Evolutionary conservation across 2,888 invertebrate species (phyloP).

Genomic region (Amphipyra berbera): DNA sequence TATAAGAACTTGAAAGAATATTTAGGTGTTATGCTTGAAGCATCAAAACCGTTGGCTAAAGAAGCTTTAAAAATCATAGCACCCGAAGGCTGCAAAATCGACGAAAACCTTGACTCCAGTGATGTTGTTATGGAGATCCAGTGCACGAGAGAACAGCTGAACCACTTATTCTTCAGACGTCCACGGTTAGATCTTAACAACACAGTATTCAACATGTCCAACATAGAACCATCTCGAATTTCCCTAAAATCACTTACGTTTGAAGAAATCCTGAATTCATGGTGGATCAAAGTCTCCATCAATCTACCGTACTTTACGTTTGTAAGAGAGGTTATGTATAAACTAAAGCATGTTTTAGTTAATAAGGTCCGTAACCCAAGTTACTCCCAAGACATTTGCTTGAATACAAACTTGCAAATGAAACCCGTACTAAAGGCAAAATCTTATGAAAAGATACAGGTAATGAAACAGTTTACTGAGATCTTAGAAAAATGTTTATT

Average conservation of each 20-base stretch:
- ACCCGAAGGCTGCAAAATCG: constrained; percentile 15
- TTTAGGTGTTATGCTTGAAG: constrained; percentile 66
- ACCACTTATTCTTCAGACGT: constrained; percentile 65
- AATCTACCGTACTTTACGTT: constrained; percentile 26
- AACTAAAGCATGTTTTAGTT: constrained; percentile 37
- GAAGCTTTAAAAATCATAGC: constrained; percentile 54
- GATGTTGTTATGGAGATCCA: constrained; percentile 69
- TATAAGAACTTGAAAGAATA: constrained; percentile 73
- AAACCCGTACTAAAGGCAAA: fast-evolving
- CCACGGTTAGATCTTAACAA: constrained; percentile 62
- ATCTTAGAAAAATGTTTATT: background rate
- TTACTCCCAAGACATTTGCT: background rate
- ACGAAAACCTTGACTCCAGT: constrained; percentile 27
- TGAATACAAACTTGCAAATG: constrained; percentile 7
- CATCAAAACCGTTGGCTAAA: constrained; percentile 61
- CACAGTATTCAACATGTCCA: constrained; percentile 69
- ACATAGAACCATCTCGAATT: constrained; percentile 55
- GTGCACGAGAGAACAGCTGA: constrained; percentile 69
- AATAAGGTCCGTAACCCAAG: constrained; percentile 34
- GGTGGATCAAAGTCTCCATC: constrained; percentile 38
- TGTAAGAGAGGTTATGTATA: constrained; percentile 27
- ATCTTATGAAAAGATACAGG: fast-evolving
- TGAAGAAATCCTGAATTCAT: constrained; percentile 33
- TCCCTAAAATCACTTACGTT: constrained; percentile 14
- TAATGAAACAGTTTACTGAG: background rate